Percentiles rank a stretch among this genome's conserved stretches.
phyloP scores from a whole-genome alignment of 2,888 invertebrate genomes.

The Tetranychus truncatus region DNA sequence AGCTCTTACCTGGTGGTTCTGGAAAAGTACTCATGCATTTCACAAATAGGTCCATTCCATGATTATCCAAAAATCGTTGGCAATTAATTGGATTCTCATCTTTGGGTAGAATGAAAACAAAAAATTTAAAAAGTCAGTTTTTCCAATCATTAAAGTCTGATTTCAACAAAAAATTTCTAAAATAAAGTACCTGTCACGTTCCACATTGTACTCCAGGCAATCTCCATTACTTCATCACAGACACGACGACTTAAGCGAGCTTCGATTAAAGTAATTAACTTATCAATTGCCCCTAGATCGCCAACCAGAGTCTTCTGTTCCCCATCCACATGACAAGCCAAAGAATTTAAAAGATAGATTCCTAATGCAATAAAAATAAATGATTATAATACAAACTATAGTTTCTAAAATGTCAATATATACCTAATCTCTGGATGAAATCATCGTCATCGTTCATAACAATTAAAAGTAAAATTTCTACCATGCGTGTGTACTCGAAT shows the following conservation, averaged over 20 bases:
- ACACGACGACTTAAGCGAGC: slow-evolving; percentile 53
- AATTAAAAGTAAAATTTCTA: slow-evolving; percentile 59
- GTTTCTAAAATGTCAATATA: not conserved
- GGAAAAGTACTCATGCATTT: slow-evolving; percentile 45
- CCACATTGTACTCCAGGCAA: slow-evolving; percentile 99
- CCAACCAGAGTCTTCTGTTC: slow-evolving; percentile 77
- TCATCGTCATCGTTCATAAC: slow-evolving; percentile 53
- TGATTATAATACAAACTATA: not conserved
- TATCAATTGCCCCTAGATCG: slow-evolving; percentile 66
- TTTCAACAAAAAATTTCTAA: not conserved
- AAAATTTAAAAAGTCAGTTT: not conserved
- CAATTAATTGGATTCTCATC: slow-evolving; percentile 93
- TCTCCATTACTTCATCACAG: slow-evolving; percentile 89
- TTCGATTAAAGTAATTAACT: slow-evolving; percentile 69
- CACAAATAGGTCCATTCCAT: slow-evolving; percentile 75
- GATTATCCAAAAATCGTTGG: slow-evolving; percentile 62
- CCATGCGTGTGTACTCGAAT: slow-evolving; percentile 71
- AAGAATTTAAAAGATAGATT: slow-evolving; percentile 77
- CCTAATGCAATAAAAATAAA: slow-evolving; percentile 31
- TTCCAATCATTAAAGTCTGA: not conserved
- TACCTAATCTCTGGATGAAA: slow-evolving; percentile 70
- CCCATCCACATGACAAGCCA: slow-evolving; percentile 90
- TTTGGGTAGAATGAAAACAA: slow-evolving; percentile 6
- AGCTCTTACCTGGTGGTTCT: slow-evolving; percentile 16
- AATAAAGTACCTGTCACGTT: slow-evolving; percentile 40